Conservation (phyloP, 2,113 vertebrate genomes). For the Syngnathus scovelli region DNA sequence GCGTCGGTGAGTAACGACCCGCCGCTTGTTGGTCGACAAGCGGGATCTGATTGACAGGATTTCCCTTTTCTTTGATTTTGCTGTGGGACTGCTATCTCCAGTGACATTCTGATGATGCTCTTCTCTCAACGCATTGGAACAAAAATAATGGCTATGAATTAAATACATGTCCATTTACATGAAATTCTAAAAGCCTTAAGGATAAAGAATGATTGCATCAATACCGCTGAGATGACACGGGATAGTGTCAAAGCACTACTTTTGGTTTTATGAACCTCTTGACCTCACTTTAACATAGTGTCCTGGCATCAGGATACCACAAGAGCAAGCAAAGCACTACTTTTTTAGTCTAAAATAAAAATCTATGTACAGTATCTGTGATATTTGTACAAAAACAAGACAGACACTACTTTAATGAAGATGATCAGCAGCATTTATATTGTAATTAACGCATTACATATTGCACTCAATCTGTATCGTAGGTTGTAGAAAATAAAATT, state of each 20-base stretch:
- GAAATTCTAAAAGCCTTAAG: too few relatives aligned
- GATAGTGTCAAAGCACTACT: conserved; percentile 10
- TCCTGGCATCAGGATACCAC: not conserved
- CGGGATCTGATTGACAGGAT: conserved; percentile 50
- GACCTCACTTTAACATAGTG: not conserved
- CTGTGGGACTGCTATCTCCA: conserved; percentile 7
- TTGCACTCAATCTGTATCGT: not conserved
- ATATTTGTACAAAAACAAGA: not conserved
- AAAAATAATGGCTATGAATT: too few relatives aligned
- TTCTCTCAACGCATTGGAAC: too few relatives aligned
- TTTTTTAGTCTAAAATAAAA: not conserved
- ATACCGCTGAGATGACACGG: too few relatives aligned
- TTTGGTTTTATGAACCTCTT: not conserved
- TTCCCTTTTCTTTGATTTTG: conserved; percentile 31
- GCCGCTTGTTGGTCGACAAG: conserved; percentile 26
- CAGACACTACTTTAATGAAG: not conserved
- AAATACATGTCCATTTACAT: too few relatives aligned
- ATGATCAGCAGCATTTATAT: not conserved
- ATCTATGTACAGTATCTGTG: not conserved
- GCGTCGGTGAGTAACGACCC: conserved; percentile 47
- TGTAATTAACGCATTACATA: not conserved
- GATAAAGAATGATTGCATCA: too few relatives aligned
- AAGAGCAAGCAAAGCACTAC: not conserved
- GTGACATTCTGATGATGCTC: conserved; percentile 11
- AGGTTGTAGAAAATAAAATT: not conserved